Evolutionary conservation across 2,888 invertebrate genomes (phyloP).

Genomic region (Mayetiola destructor): DNA sequence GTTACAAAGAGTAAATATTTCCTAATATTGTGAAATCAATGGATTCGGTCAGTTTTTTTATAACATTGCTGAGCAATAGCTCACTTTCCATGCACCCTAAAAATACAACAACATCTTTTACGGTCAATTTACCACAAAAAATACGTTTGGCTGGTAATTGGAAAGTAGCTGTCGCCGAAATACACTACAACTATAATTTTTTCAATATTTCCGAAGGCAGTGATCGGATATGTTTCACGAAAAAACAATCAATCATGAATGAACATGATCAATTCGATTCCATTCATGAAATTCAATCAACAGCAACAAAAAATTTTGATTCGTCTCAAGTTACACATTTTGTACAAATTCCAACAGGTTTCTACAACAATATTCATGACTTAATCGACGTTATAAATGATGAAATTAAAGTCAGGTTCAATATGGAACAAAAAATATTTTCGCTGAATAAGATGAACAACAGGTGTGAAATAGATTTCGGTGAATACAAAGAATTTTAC

Average conservation of each 20-base stretch:
- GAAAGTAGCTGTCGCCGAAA: constrained; percentile 5
- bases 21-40: neutral
- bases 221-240: neutral
- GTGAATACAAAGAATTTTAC: too few species aligned
- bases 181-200: constrained; percentile 8
- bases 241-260: too few species aligned
- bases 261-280: too few species aligned
- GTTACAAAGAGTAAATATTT: neutral
- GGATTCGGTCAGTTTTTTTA: constrained; percentile 2
- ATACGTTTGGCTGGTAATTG: neutral
- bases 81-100: neutral
- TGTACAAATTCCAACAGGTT: neutral
- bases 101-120: constrained; percentile 11
- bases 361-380: neutral
- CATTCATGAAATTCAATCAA: too few species aligned
- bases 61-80: constrained; percentile 10
- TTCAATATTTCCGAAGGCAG: neutral
- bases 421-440: too few species aligned
- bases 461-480: too few species aligned
- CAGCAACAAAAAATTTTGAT: too few species aligned
- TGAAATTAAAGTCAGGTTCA: too few species aligned
- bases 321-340: neutral
- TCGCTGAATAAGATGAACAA: too few species aligned
- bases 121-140: neutral
- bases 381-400: neutral